Base-by-base conservation (phyloP, 1,140 invertebrate species). In the Drosophila setifemur region DNA sequence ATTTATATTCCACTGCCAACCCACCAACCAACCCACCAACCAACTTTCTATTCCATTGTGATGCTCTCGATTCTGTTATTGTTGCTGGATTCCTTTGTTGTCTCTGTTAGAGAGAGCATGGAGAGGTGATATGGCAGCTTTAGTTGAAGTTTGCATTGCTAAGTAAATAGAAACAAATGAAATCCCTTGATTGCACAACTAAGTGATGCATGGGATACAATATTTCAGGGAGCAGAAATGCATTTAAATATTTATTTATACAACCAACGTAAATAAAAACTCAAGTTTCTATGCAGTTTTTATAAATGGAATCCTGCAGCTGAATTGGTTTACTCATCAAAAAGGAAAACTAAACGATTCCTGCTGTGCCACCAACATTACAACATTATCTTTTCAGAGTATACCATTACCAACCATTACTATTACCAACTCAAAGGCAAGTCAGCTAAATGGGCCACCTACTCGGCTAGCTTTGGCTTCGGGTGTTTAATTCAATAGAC, bases 401-500 rank as follows among this genome's bases (percentile, higher is more conserved):
- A 63, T 63, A 18, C 25, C 19, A 18, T 63, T 63, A 47, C 28
- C 18, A 23, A 19, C 33, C n/a, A n/a, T n/a, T 63, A 18, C 25
- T 14, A 18, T 63, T 63, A 47, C 28, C 18, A 23, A 19, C 33
- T 31, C 8, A 39, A 42, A 33, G 43, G 43, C 23, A 26, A 18
- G 7, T 14, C 18, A n/a, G n/a, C n/a, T n/a, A 43, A 21, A 44
- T n/a, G 11, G 18, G 11, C 26, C 11, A 21, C n/a, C 21, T 12
- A 18, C 5, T 4, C 7, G 6, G 18, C 29, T 60, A 8, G 44
- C 5, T 33, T 19, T 31, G 1, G n/a, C 61, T 70, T 35, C 53
- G 66, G 57, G 58, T 54, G 58, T 71, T 78, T 83, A 83, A 83
- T 83, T 83, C 79, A 83, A 83, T 83, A 53, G 74, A 49, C 54